Conservation (phyloP, 2,888 invertebrate genomes). For the Gasteruption jaculator region DNA sequence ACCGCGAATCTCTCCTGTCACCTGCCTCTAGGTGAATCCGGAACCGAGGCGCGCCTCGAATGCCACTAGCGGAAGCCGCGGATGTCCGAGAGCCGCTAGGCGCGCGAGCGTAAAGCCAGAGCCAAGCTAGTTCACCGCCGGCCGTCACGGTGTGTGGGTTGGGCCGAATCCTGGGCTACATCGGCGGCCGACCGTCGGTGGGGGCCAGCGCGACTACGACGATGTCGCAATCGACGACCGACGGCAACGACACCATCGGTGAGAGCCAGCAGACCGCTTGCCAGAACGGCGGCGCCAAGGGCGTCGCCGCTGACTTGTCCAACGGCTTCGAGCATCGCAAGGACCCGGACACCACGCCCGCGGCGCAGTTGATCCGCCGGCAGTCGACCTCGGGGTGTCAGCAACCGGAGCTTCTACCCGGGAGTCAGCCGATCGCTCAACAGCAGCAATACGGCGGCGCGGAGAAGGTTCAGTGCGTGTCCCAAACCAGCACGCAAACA, state of each 20-base stretch:
- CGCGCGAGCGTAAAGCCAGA: constrained; percentile 17
- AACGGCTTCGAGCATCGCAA: constrained; percentile 45
- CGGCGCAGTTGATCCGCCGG: constrained; percentile 16
- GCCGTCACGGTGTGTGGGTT: constrained; percentile 47
- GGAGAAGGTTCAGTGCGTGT: constrained; percentile 38
- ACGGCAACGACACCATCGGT: constrained; percentile 30
- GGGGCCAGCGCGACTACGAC: constrained; percentile 40
- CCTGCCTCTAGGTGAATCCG: too few species aligned
- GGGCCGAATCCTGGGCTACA: constrained; percentile 50
- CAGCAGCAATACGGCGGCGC: constrained; percentile 33
- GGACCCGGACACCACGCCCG: too few species aligned
- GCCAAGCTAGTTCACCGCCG: too few species aligned
- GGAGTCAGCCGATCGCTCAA: constrained; percentile 35
- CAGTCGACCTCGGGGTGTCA: constrained; percentile 6
- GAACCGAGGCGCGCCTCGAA: too few species aligned
- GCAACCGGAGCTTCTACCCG: constrained; percentile 10
- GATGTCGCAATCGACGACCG: constrained; percentile 45
- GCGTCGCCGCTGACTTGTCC: constrained; percentile 32
- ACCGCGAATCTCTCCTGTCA: too few species aligned
- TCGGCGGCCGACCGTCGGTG: constrained; percentile 50
- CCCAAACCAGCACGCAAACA: constrained; percentile 42
- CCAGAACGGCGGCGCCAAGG: constrained; percentile 35
- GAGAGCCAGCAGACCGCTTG: constrained; percentile 31
- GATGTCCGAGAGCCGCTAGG: not conserved
- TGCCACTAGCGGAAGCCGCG: constrained; percentile 9